Percentiles rank a stretch among this genome's conserved stretches.
phyloP scores from a whole-genome alignment of 2,888 invertebrate species.

The Coelogynopora nodosa region DNA sequence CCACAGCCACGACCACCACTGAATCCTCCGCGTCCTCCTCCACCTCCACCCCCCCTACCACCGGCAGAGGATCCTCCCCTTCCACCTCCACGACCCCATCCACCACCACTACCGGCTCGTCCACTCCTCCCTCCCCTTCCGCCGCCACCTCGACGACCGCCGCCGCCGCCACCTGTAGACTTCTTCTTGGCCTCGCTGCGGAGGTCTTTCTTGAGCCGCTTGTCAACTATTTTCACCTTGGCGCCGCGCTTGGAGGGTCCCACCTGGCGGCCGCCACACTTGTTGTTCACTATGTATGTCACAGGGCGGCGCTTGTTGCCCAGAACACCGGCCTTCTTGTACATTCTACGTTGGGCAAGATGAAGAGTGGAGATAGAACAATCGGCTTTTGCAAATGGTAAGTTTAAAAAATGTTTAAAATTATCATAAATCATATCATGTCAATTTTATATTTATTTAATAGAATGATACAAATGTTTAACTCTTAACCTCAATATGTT shows the following conservation, averaged over 20 bases:
- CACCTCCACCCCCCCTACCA: neutral
- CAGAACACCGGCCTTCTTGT: constrained; percentile 77
- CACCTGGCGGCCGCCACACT: constrained; percentile 56
- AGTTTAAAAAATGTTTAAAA: too few relatives aligned
- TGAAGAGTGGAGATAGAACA: neutral
- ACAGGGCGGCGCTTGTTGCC: constrained; percentile 76
- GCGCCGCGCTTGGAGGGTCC: constrained; percentile 34
- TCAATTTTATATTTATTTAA: too few relatives aligned
- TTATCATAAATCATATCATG: too few relatives aligned
- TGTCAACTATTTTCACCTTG: constrained; percentile 44
- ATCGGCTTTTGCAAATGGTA: too few relatives aligned
- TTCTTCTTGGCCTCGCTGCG: constrained; percentile 31
- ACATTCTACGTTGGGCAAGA: constrained; percentile 67
- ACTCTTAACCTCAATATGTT: too few relatives aligned
- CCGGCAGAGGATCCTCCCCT: neutral
- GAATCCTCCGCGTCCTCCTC: neutral
- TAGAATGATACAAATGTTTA: too few relatives aligned
- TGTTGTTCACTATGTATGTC: constrained; percentile 88
- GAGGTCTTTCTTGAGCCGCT: constrained; percentile 41
- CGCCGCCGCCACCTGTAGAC: neutral
- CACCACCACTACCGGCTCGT: neutral
- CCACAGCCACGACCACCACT: neutral
- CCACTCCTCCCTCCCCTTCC: neutral
- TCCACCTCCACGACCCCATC: neutral
- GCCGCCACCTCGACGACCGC: neutral